Evolutionary conservation across 1,140 invertebrate species (phyloP).

Genomic region (Caenorhabditis inopinata): DNA sequence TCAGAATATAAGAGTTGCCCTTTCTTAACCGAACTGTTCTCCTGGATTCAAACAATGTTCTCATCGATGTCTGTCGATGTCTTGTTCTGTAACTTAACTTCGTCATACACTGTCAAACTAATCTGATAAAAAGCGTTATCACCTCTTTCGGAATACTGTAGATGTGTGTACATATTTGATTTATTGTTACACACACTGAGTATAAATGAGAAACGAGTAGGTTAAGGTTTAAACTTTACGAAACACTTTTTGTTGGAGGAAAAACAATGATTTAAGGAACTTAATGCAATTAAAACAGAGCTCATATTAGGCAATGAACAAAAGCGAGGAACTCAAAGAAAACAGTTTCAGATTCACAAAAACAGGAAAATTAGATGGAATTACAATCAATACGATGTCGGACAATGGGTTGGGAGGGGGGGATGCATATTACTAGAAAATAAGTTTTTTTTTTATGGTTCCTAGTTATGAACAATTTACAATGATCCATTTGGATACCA

Average conservation of each 20-base stretch:
- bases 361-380: neutral
- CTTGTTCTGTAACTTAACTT: neutral
- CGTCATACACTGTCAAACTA: neutral
- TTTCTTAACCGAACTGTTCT: neutral
- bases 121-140: neutral
- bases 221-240: neutral
- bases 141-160: neutral
- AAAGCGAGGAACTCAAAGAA: neutral
- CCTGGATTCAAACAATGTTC: neutral
- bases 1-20: no score
- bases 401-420: neutral
- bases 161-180: neutral
- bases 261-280: no score
- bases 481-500: neutral
- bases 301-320: neutral
- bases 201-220: neutral
- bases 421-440: neutral
- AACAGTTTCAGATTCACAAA: neutral
- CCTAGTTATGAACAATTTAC: neutral
- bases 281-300: no score
- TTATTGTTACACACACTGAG: conserved; percentile 2
- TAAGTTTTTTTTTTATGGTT: neutral
- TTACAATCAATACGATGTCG: neutral
- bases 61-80: neutral
- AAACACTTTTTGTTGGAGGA: no score